Conservation (phyloP, 2,113 vertebrate species). For the Alaudala cheleensis region DNA sequence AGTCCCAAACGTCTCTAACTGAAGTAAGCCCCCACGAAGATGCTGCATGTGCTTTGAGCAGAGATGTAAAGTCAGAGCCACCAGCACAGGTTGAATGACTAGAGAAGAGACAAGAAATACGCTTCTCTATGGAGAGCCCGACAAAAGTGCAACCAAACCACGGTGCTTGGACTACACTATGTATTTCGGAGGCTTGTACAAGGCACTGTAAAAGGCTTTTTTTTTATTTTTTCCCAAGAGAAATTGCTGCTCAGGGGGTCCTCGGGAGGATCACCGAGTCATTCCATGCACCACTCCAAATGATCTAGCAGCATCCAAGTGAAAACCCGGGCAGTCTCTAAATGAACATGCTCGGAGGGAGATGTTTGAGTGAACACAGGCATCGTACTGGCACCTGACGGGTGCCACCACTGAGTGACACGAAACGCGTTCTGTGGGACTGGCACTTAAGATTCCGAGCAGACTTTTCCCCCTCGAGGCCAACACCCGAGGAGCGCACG, state of each 20-base stretch:
- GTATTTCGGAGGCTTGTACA: not conserved
- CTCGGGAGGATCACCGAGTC: not conserved
- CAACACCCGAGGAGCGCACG: fast-evolving
- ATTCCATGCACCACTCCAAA: not conserved
- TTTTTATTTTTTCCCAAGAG: not conserved
- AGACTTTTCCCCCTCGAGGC: fast-evolving
- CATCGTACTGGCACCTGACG: not conserved
- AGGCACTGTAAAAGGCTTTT: not conserved
- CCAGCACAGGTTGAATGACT: not conserved
- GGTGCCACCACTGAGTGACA: not conserved
- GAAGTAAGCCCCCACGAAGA: not conserved
- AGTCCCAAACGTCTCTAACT: not conserved
- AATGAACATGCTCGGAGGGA: not conserved
- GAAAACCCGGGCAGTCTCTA: not conserved
- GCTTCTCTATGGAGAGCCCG: fast-evolving
- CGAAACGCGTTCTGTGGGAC: fast-evolving
- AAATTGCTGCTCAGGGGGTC: not conserved
- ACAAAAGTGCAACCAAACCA: not conserved
- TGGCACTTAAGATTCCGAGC: fast-evolving
- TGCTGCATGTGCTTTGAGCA: not conserved
- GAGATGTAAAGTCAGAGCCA: not conserved
- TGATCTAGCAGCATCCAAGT: fast-evolving
- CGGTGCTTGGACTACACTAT: fast-evolving
- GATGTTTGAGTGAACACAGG: fast-evolving
- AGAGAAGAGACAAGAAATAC: not conserved